phyloP scores from a whole-genome alignment of 2,888 invertebrate species.

The Cordilura impudica region DNA sequence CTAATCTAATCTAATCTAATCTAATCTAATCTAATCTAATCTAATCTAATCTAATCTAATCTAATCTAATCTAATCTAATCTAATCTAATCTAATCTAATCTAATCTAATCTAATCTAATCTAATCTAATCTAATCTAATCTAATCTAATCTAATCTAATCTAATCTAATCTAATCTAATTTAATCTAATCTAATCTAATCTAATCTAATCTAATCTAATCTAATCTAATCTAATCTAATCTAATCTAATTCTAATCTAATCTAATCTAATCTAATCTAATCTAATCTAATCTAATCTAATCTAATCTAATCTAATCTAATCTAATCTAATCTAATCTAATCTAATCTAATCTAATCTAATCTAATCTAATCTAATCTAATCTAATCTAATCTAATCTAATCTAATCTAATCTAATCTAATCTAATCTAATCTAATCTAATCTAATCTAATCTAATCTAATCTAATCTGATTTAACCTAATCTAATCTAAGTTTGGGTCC shows the following conservation, averaged over 20 bases:
- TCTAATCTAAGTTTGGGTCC: too few relatives aligned
- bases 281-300: slow-evolving; percentile 7
- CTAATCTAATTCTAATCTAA: slow-evolving; percentile 13
- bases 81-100: slow-evolving; percentile 11
- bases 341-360: slow-evolving; percentile 11
- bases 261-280: slow-evolving; percentile 12
- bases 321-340: slow-evolving; percentile 8
- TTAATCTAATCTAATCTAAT: slow-evolving; percentile 10
- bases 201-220: slow-evolving; percentile 13
- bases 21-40: slow-evolving; percentile 7
- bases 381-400: background rate
- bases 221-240: slow-evolving; percentile 11
- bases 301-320: slow-evolving; percentile 8
- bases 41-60: slow-evolving; percentile 11
- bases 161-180: slow-evolving; percentile 9
- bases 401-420: background rate
- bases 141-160: slow-evolving; percentile 7
- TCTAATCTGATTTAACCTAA: background rate
- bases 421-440: background rate
- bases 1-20: slow-evolving; percentile 18
- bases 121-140: slow-evolving; percentile 8
- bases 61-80: slow-evolving; percentile 11
- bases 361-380: slow-evolving; percentile 13
- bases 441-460: slow-evolving; percentile 1
- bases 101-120: slow-evolving; percentile 8